Base-by-base conservation (phyloP, 2,113 vertebrate species). In the Symphodus melops region DNA sequence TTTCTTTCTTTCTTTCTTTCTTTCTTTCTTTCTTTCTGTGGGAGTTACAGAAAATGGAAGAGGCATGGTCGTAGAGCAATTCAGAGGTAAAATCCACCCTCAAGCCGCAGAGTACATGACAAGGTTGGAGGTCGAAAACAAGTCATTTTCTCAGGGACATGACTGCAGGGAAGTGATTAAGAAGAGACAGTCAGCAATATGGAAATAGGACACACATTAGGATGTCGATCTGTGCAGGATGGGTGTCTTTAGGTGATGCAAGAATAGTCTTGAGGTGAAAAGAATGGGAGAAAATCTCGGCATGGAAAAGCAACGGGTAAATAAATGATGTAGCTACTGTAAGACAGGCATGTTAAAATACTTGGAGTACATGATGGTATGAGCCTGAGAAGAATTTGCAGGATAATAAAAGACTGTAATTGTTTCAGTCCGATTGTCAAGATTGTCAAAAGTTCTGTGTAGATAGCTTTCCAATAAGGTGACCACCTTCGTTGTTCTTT, bases 121-220 rank as follows among this genome's bases (percentile, higher is more conserved):
- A 62, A n/a, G 56, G 48, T 13, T 13, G 37, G 65, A 85, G 86
- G 80, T 68, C 1, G 14, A 48, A 14, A 25, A 14, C 1, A 72
- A 72, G 77, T 78, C 75, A 79, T 19, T 68, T 21, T 55, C 83
- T 79, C 72, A 70, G 62, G 65, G 61, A 74, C 68, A 66, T 19
- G 62, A 44, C 82, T 77, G 83, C 68, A 53, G 77, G 75, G 20
- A 16, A 65, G 83, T 76, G 74, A 86, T 89, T 89, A 86, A 62
- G 56, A 46, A 64, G 59, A 82, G 52, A 60, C 69, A 64, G 67
- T 85, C 82, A 85, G 82, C 68, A 72, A 44, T 80, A 79, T 80
- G 75, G 37, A 89, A 88, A 77, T 79, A 8, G 17, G 63, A 20
- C 33, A 42, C 16, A 42, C 67, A 79, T 75, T 63, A 75, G 64